phyloP scores from a whole-genome alignment of 2,113 vertebrate genomes.

The Oncorhynchus mykiss region DNA sequence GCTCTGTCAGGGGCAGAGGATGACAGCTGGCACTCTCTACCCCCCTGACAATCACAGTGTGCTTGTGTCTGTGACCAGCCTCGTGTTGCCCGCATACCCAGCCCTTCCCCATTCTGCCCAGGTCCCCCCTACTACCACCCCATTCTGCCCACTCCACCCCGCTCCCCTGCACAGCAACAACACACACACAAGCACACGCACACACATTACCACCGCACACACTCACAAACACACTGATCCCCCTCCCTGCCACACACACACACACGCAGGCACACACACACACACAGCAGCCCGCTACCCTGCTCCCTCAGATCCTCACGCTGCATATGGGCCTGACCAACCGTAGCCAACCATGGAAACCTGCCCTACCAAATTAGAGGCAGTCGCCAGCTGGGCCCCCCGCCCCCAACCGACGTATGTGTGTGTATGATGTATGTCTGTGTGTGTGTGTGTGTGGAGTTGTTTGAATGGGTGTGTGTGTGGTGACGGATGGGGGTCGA shows the following conservation, averaged over 20 bases:
- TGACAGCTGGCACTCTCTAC: constrained; percentile 41
- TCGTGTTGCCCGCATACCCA: constrained; percentile 24
- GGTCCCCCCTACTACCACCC: neutral
- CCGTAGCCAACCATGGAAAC: constrained; percentile 67
- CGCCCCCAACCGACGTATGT: constrained; percentile 30
- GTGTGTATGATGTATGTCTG: neutral
- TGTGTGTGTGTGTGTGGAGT: constrained; percentile 28
- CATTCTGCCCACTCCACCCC: constrained; percentile 15
- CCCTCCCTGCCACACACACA: too few relatives aligned
- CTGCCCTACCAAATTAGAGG: constrained; percentile 73
- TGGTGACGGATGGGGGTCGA: constrained; percentile 32
- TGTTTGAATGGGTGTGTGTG: constrained; percentile 21
- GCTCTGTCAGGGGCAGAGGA: constrained; percentile 18
- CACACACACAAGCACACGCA: too few relatives aligned
- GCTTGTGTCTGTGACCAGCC: constrained; percentile 64
- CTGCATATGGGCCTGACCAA: constrained; percentile 64
- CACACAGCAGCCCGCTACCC: constrained; percentile 12
- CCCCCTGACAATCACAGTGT: constrained; percentile 57
- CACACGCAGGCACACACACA: neutral
- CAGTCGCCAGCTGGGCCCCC: constrained; percentile 68
- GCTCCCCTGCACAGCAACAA: neutral
- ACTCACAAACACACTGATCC: too few relatives aligned
- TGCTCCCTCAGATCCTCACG: constrained; percentile 40
- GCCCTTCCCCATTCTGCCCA: constrained; percentile 12
- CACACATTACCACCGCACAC: too few relatives aligned